Base-by-base conservation (phyloP, 53 echinoderm and acorn worm species). In the Patiria pectinifera region DNA sequence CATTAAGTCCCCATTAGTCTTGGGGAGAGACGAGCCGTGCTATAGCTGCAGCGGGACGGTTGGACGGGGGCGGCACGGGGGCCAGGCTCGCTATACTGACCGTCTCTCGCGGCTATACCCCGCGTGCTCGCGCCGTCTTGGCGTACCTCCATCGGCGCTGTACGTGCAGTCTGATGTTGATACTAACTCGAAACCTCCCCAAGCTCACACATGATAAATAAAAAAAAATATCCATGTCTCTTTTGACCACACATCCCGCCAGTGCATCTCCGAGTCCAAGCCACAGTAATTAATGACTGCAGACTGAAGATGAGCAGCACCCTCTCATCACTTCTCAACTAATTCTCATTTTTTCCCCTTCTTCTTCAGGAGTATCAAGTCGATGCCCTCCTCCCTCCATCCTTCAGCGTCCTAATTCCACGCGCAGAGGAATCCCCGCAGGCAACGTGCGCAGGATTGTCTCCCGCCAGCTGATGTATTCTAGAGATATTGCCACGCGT, bases 1-100 rank as follows among this genome's bases (percentile, higher is more conserved):
- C 90, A 90, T 90, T 90, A 90, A 81, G 81, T 80, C 70, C 25
- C 90, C 90, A 90, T 90, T 90, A 90, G 90, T 81, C 77, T 59
- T 66, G 80, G 81, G 45, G 80, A 90, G 90, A 90, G 90, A n/a
- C 75, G 74, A 16, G 85, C 85, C 74, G 74, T 82, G 48, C 10
- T 58, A 4, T 1, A 43, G 6, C 35, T 35, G 35, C 44, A 14
- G 44, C n/a, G 81, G 90, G 90, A 47, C 44, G 90, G 81, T 63
- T 77, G 18, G 80, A 45, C 66, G 81, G 69, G 90, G 47, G 80
- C 62, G 22, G 90, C 81, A 90, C 90, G 90, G 62, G 62, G 62
- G 4, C 45, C 4, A 35, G 13, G 14, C 11, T 13, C 4, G 58
- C 26, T 35, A 45, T 45, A 46, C 66, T 35, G 22, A 45, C 80